Evolutionary conservation across 1,140 invertebrate genomes (phyloP).

Genomic region (Neelides sp.): DNA sequence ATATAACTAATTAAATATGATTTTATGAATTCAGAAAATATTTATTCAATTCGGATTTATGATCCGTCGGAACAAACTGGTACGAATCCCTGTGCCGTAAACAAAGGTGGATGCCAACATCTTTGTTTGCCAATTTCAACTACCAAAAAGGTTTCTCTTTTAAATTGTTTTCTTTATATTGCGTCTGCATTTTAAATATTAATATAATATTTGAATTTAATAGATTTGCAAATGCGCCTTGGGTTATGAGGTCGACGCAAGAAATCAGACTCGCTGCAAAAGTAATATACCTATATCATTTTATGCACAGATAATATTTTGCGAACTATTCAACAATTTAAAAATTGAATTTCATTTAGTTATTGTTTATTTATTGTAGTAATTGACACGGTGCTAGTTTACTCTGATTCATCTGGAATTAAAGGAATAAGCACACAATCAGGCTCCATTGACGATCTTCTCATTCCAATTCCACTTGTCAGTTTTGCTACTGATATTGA

Average conservation of each 20-base stretch:
- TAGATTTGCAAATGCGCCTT: conserved; percentile 65
- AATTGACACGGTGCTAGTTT: conserved; percentile 57
- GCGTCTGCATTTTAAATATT: too few relatives aligned
- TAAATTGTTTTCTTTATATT: too few relatives aligned
- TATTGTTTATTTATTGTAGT: conserved; percentile 29
- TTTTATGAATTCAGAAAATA: conserved; percentile 24
- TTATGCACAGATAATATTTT: too few relatives aligned
- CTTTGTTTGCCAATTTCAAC: conserved; percentile 57
- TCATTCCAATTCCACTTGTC: conserved; percentile 64
- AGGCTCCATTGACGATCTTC: conserved; percentile 40
- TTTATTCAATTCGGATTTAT: conserved; percentile 43
- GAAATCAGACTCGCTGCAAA: conserved; percentile 40
- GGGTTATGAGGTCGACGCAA: conserved; percentile 49
- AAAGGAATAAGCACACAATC: conserved; percentile 49
- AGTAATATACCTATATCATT: conserved; percentile 36
- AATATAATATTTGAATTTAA: too few relatives aligned
- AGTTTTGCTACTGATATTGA: conserved; percentile 61
- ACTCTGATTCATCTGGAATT: conserved; percentile 44
- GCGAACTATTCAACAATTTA: conserved; percentile 1
- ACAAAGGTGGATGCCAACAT: conserved; percentile 57
- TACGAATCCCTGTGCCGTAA: conserved; percentile 39
- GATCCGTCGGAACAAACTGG: conserved; percentile 48
- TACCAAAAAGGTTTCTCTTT: conserved; percentile 40
- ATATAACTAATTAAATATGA: neutral
- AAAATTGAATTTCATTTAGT: conserved; percentile 2